Evolutionary conservation across 2,888 invertebrate genomes (phyloP).

Genomic region (Trissoscelio sp.): DNA sequence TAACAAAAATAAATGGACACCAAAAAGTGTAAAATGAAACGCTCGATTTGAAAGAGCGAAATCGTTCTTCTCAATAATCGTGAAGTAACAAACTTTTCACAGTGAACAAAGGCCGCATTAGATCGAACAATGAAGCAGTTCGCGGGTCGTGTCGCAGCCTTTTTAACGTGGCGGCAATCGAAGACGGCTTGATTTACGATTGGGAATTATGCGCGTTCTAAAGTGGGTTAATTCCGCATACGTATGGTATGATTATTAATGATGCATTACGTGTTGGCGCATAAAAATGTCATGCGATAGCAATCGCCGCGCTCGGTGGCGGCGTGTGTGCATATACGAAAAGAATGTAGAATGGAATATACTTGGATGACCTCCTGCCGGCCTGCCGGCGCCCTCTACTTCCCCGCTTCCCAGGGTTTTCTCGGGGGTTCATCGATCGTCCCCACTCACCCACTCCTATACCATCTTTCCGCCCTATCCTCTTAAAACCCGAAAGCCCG

Average conservation of each 20-base stretch:
- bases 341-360: conserved; percentile 72
- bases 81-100: not conserved
- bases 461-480: conserved; percentile 76
- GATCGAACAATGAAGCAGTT: not conserved
- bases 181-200: conserved; percentile 46
- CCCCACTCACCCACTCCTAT: conserved; percentile 80
- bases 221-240: conserved; percentile 67
- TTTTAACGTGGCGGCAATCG: conserved; percentile 6
- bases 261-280: conserved; percentile 59
- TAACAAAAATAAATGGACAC: too few species aligned
- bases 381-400: conserved; percentile 74
- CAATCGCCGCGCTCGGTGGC: conserved; percentile 56
- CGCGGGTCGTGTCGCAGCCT: not conserved
- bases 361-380: conserved; percentile 78
- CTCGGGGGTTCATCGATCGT: conserved; percentile 82
- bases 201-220: conserved; percentile 39
- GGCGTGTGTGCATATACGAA: conserved; percentile 67
- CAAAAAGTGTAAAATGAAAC: too few species aligned
- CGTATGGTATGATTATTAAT: conserved; percentile 56
- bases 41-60: too few species aligned
- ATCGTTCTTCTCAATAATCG: not conserved
- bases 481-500: conserved; percentile 75
- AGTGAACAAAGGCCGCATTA: conserved; percentile 1
- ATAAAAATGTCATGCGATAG: conserved; percentile 66
- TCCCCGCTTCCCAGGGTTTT: conserved; percentile 73